Conservation (phyloP, 1,140 invertebrate genomes). For the Ostrea denselamellosa region DNA sequence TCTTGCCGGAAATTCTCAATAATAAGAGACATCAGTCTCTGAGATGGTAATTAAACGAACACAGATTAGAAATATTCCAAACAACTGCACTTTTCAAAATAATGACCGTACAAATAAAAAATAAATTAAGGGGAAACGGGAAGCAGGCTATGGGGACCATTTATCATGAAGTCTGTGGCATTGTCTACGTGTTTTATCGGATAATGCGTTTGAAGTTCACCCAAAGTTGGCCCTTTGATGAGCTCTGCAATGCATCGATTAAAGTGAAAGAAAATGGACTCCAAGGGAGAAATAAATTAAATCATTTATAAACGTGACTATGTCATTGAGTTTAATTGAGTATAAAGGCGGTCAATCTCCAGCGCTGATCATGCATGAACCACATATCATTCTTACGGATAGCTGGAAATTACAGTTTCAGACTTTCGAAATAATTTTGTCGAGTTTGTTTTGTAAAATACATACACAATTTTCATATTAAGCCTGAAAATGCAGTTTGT, state of each 20-base stretch:
- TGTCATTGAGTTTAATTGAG: background rate
- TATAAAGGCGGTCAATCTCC: background rate
- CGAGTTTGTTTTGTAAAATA: no score
- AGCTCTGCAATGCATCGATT: background rate
- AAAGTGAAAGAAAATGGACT: conserved; percentile 23
- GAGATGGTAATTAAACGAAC: background rate
- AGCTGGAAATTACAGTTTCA: no score
- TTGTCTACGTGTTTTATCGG: background rate
- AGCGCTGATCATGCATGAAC: background rate
- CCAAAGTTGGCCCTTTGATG: background rate
- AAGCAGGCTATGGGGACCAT: background rate
- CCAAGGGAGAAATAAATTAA: background rate
- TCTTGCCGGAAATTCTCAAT: conserved; percentile 32
- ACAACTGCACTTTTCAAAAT: background rate
- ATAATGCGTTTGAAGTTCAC: conserved; percentile 25
- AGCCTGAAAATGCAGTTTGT: no score
- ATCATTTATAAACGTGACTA: background rate
- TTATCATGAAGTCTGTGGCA: conserved; percentile 17
- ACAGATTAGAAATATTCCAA: conserved; percentile 17
- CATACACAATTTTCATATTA: no score
- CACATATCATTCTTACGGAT: no score
- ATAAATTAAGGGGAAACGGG: background rate
- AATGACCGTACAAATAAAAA: background rate
- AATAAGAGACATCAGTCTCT: conserved; percentile 5
- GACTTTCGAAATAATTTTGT: no score